Evolutionary conservation across 2,113 vertebrate genomes (phyloP), one percentile per base, ranked within the genome.

Genomic region (Callopanchax toddi): DNA sequence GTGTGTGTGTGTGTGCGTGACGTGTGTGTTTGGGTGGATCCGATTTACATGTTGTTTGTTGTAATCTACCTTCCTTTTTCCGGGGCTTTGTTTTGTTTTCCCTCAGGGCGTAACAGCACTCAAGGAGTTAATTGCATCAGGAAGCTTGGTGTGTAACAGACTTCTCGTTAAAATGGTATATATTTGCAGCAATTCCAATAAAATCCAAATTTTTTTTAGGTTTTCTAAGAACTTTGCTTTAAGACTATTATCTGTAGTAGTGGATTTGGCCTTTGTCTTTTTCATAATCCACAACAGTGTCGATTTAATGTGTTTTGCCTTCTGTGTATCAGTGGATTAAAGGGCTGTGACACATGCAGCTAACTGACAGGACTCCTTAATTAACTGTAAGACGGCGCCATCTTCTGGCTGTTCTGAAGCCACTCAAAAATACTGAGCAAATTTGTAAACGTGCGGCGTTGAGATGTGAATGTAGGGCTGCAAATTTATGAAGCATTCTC

Each of bases 21-120:
- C n/a, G n/a, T 32, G 29, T 32, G 29, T 32, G 29, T 32, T 32
- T 66, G 69, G 39, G 78, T 21, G 63, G 61, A 64, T 69, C 63
- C 36, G 78, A 63, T 71, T 76, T 75, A 64, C 74, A 62, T 76
- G 70, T 65, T 83, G 55, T 61, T 79, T 79, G 67, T 71, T 85
- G 62, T 86, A 76, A 83, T 78, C 62, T 68, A 52, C 76, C 77
- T 87, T 83, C 74, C 75, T 77, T 86, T n/a, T 81, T 66, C 69
- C 48, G 21, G 46, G 17, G 26, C 63, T 81, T 86, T 78, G 78
- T 84, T 82, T 80, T 83, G 67, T 83, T 87, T 85, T 67, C 62
- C 84, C 77, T 76, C 5, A 32, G 83, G 85, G 71, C 5, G 16
- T 77, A 74, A 67, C 58, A 6, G 71, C 73, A 70, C 75, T 71